Conservation (phyloP, 2,797 vertebrate species). For the Acipenser ruthenus region DNA sequence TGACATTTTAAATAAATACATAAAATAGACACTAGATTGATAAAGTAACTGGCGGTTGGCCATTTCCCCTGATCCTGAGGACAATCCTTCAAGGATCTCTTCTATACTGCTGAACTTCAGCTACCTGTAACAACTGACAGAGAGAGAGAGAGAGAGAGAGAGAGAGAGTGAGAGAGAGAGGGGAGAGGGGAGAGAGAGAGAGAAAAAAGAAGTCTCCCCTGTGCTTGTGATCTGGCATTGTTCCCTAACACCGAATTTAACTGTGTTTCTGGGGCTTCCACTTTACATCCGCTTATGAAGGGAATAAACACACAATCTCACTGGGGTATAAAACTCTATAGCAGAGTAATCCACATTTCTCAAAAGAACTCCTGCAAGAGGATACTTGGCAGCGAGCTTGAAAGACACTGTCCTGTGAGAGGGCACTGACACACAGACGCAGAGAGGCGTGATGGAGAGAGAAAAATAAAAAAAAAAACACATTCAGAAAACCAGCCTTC, state of each 20-base stretch:
- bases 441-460: too few species aligned
- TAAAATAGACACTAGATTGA: too few species aligned
- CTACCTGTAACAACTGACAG: slow-evolving; percentile 6
- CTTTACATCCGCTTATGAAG: background rate
- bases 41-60: too few species aligned
- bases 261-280: background rate
- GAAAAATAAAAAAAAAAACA: too few species aligned
- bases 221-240: background rate
- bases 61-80: too few species aligned
- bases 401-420: too few species aligned
- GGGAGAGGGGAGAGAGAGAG: background rate
- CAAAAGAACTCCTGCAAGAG: background rate
- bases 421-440: too few species aligned
- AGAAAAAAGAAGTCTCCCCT: too few species aligned
- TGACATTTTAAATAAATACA: too few species aligned
- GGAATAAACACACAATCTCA: background rate
- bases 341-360: background rate
- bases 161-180: background rate
- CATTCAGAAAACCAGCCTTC: too few species aligned
- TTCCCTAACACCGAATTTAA: background rate
- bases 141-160: slow-evolving; percentile 15
- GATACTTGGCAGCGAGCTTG: too few species aligned
- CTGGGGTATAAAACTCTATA: background rate
- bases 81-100: too few species aligned
- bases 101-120: background rate